A percentile compares a stretch with the other conserved stretches of the same genome.
Conservation (phyloP, 2,888 invertebrate genomes). For the Rutpela maculata region DNA sequence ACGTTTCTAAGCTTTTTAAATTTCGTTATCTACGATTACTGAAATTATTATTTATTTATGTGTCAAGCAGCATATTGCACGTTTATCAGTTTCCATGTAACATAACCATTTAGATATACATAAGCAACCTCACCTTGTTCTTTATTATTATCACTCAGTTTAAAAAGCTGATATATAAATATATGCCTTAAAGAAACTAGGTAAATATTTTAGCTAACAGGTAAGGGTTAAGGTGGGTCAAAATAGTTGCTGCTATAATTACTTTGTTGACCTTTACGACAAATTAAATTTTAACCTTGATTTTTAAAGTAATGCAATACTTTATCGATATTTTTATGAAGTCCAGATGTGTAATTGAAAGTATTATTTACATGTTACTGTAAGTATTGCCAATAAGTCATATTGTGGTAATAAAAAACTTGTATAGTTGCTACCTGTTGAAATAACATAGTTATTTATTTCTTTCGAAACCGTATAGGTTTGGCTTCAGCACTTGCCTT, state of each 20-base stretch:
- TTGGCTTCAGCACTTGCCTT: conserved; percentile 54
- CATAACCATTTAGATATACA: background rate
- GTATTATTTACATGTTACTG: conserved; percentile 32
- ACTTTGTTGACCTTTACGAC: conserved; percentile 4
- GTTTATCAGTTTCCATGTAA: background rate
- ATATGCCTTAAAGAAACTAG: background rate
- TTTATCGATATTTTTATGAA: conserved; percentile 13
- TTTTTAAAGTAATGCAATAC: conserved; percentile 9
- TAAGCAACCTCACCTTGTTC: conserved; percentile 17
- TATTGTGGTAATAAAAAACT: conserved; percentile 31
- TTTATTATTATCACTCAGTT: conserved; percentile 13
- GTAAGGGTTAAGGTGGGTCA: conserved; percentile 27
- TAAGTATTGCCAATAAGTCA: conserved; percentile 35
- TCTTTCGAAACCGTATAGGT: conserved; percentile 55
- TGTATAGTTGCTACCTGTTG: conserved; percentile 50
- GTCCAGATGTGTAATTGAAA: conserved; percentile 22
- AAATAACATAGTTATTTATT: conserved; percentile 48
- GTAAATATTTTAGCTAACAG: background rate
- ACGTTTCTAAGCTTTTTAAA: conserved; percentile 17
- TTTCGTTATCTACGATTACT: conserved; percentile 25
- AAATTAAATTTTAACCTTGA: conserved; percentile 17
- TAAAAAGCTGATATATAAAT: conserved; percentile 10
- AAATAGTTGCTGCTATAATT: background rate
- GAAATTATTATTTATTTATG: conserved; percentile 18
- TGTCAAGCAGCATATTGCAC: conserved; percentile 15